phyloP scores from a whole-genome alignment of 2,888 invertebrate genomes.

The Myopa testacea region DNA sequence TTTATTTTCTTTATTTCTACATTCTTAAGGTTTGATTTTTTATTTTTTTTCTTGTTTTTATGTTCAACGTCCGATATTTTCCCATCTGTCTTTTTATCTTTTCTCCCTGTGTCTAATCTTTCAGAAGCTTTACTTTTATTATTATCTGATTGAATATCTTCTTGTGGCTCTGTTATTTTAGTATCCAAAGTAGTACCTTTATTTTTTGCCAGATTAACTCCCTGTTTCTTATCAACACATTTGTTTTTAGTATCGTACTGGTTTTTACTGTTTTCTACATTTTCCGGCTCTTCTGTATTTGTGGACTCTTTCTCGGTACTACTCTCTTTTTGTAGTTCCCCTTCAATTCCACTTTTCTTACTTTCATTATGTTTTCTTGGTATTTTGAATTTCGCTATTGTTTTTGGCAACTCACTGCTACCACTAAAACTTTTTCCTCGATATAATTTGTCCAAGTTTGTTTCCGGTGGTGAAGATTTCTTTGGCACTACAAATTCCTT shows the following conservation, averaged over 20 bases:
- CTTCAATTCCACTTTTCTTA: neutral
- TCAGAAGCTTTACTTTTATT: neutral
- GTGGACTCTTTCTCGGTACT: neutral
- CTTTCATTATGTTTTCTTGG: conserved; percentile 55
- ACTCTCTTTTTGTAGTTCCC: neutral
- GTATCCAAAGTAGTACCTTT: neutral
- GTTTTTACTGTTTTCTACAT: too few species aligned
- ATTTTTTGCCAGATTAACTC: neutral
- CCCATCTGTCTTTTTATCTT: conserved; percentile 17
- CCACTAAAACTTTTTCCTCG: conserved; percentile 50
- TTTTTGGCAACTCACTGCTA: conserved; percentile 46
- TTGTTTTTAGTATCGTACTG: neutral
- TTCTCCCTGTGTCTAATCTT: conserved; percentile 30
- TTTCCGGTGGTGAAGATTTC: conserved; percentile 41
- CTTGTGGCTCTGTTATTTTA: neutral
- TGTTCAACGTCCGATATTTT: neutral
- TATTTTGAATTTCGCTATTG: conserved; percentile 59
- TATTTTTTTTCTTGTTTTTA: conserved; percentile 21
- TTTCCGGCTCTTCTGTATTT: too few species aligned
- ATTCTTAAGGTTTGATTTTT: conserved; percentile 21
- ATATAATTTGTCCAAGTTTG: conserved; percentile 61
- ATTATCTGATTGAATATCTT: neutral
- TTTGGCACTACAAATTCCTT: conserved; percentile 1
- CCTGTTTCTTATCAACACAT: neutral
- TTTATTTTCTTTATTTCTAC: conserved; percentile 8